Evolutionary conservation across 2,888 invertebrate genomes (phyloP).

Genomic region (Rhodophaea formosa): DNA sequence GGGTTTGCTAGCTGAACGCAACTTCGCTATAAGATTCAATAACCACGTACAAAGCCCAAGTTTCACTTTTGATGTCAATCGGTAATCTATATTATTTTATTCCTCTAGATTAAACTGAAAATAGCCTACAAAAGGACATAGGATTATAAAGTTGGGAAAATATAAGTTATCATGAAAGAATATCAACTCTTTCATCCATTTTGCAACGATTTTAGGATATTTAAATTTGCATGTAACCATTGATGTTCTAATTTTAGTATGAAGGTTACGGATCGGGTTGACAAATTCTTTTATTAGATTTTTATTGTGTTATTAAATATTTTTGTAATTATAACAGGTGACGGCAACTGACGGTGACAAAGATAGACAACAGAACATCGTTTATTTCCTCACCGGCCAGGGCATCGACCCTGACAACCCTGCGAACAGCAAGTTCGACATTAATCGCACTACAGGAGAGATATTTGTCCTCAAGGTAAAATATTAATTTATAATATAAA

Average conservation of each 20-base stretch:
- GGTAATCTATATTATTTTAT: neutral
- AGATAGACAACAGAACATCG: slow-evolving; percentile 96
- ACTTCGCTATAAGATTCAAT: slow-evolving; percentile 32
- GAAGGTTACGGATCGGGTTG: too few relatives aligned
- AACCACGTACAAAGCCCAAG: slow-evolving; percentile 25
- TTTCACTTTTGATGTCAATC: neutral
- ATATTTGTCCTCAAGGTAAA: slow-evolving; percentile 96
- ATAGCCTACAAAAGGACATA: too few relatives aligned
- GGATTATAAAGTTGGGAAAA: too few relatives aligned
- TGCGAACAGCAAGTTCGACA: slow-evolving; percentile 97
- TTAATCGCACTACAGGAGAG: slow-evolving; percentile 96
- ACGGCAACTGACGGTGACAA: slow-evolving; percentile 97
- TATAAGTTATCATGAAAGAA: too few relatives aligned
- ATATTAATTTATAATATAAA: slow-evolving; percentile 3
- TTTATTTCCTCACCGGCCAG: slow-evolving; percentile 96
- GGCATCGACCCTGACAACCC: slow-evolving; percentile 97
- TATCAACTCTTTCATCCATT: too few relatives aligned
- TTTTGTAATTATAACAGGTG: slow-evolving; percentile 82
- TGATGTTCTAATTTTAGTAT: too few relatives aligned
- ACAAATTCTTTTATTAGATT: too few relatives aligned
- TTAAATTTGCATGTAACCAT: too few relatives aligned
- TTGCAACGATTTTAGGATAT: too few relatives aligned
- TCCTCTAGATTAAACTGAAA: neutral
- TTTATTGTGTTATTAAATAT: neutral
- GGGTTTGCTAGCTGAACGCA: neutral